Evolutionary conservation across 2,797 vertebrate genomes (phyloP).

Genomic region (Tympanoctomys barrerae): DNA sequence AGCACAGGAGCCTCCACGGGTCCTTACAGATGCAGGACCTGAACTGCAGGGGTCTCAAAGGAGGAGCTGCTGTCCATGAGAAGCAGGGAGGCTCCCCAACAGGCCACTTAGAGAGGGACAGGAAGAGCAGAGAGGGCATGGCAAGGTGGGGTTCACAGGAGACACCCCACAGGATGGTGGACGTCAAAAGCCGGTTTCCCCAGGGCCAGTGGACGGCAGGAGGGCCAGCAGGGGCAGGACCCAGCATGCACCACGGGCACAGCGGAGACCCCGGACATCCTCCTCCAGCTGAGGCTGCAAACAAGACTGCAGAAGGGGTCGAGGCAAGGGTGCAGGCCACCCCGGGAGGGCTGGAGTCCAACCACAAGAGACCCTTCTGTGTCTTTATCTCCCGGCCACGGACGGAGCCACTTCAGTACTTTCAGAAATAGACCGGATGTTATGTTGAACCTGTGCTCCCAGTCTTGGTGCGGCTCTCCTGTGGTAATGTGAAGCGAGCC

Average conservation of each 20-base stretch:
- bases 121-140: neutral
- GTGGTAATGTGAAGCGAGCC: accelerated
- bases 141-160: neutral
- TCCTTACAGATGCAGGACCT: neutral
- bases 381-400: accelerated
- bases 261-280: neutral
- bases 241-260: accelerated
- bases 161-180: neutral
- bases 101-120: neutral
- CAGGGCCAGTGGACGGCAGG: neutral
- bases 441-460: accelerated
- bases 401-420: neutral
- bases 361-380: accelerated
- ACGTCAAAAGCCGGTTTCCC: neutral
- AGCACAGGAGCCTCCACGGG: neutral
- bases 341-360: neutral
- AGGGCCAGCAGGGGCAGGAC: neutral
- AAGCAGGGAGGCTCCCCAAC: neutral
- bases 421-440: too few species aligned
- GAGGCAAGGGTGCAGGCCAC: neutral
- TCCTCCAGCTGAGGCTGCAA: neutral
- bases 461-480: accelerated
- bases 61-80: neutral
- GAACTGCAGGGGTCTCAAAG: neutral
- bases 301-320: neutral